Evolutionary conservation across 2,797 vertebrate genomes (phyloP).

Genomic region (Rhynchotus rufescens): DNA sequence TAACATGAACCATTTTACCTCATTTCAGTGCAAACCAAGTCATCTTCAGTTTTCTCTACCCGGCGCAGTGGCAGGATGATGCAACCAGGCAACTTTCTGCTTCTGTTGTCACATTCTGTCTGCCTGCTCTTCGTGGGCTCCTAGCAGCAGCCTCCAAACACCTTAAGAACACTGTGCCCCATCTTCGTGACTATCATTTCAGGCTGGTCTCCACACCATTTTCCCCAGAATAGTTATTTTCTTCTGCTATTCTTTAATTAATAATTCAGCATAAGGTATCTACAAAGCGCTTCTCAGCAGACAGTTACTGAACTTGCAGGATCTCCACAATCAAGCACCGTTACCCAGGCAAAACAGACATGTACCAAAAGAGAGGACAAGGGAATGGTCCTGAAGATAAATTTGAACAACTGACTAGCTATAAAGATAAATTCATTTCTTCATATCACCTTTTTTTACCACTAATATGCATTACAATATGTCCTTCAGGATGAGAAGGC

Average conservation of each 20-base stretch:
- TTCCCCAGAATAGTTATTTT: not conserved
- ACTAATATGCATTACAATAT: not conserved
- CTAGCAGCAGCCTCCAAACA: conserved; percentile 1
- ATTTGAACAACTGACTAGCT: not conserved
- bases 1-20: not conserved
- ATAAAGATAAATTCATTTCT: not conserved
- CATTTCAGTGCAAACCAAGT: not conserved
- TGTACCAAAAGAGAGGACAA: not conserved
- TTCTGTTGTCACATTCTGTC: not conserved
- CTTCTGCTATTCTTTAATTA: not conserved
- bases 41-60: not conserved
- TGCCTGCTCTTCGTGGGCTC: not conserved
- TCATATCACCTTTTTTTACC: not conserved
- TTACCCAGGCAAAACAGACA: accelerated
- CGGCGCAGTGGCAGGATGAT: not conserved
- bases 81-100: not conserved
- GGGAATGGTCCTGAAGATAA: not conserved
- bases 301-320: not conserved
- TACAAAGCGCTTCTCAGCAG: not conserved
- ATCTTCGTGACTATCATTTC: not conserved
- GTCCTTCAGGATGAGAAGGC: not conserved
- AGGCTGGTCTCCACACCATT: not conserved
- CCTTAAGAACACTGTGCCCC: not conserved
- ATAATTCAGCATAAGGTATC: not conserved
- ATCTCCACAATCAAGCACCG: not conserved